phyloP scores from a whole-genome alignment of 1,140 invertebrate species.

The Brachionus koreanus region DNA sequence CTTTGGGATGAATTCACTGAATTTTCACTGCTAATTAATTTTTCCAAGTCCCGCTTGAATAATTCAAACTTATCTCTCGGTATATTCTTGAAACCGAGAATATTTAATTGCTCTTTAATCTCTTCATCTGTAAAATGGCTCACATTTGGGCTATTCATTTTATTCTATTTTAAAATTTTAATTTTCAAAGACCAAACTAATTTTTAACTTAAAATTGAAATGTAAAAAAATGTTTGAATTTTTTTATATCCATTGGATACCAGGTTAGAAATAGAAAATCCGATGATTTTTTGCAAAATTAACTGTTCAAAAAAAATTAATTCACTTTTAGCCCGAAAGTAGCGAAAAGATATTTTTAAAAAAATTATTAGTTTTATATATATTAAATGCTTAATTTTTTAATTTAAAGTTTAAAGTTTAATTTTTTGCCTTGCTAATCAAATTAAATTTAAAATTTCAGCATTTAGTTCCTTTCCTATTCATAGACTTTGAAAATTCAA shows the following conservation, averaged over 20 bases:
- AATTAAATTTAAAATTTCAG: too few species aligned
- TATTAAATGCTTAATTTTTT: background rate
- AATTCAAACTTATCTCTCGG: background rate
- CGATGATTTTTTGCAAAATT: background rate
- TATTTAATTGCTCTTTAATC: slow-evolving; percentile 31
- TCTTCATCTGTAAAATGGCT: slow-evolving; percentile 16
- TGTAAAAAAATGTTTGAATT: slow-evolving; percentile 26
- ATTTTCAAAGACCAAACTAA: background rate
- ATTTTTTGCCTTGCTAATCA: too few species aligned
- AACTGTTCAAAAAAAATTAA: background rate
- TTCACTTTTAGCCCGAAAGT: too few species aligned
- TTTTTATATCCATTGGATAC: slow-evolving; percentile 37
- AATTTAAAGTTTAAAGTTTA: background rate
- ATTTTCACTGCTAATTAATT: background rate
- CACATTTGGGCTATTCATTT: slow-evolving; percentile 25
- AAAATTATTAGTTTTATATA: too few species aligned
- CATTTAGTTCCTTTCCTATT: too few species aligned
- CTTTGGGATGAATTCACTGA: background rate
- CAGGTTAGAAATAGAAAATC: background rate
- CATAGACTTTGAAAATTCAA: too few species aligned
- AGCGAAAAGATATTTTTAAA: too few species aligned
- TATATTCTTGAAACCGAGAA: slow-evolving; percentile 6
- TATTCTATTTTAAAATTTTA: background rate
- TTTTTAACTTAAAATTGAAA: background rate
- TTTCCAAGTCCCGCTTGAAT: slow-evolving; percentile 25